Evolutionary conservation across 2,113 vertebrate species (phyloP).

Genomic region (Capricornis sumatraensis): DNA sequence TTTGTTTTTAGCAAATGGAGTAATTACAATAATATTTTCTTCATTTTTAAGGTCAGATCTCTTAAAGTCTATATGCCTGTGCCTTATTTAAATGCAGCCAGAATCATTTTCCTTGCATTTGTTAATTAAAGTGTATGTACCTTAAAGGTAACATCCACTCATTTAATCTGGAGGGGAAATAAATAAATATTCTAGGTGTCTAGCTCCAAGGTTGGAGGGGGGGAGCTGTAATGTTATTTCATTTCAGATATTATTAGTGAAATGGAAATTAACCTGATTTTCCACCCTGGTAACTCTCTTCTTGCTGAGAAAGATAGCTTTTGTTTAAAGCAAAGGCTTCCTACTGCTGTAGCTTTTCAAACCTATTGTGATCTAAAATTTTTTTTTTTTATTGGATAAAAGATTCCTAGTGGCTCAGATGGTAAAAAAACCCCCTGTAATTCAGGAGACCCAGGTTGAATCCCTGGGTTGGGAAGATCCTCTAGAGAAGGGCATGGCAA

Average conservation of each 20-base stretch:
- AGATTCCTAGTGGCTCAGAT: background rate
- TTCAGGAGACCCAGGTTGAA: background rate
- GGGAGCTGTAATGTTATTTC: slow-evolving; percentile 7
- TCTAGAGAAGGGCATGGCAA: background rate
- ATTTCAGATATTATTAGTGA: slow-evolving; percentile 42
- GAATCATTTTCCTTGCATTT: slow-evolving; percentile 59
- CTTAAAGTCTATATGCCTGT: slow-evolving; percentile 45
- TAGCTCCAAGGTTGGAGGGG: background rate
- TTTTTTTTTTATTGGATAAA: background rate
- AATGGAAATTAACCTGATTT: slow-evolving; percentile 54
- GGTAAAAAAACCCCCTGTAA: background rate
- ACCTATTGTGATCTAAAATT: background rate
- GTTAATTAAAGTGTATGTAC: slow-evolving; percentile 69
- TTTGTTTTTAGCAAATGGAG: slow-evolving; percentile 74
- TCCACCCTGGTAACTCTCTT: background rate
- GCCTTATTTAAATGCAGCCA: slow-evolving; percentile 48
- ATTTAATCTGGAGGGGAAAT: slow-evolving; percentile 40
- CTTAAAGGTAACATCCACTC: slow-evolving; percentile 53
- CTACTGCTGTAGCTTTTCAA: background rate
- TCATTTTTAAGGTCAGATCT: slow-evolving; percentile 66
- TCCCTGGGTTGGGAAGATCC: background rate
- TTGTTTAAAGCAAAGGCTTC: slow-evolving; percentile 13
- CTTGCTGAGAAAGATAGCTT: slow-evolving; percentile 35
- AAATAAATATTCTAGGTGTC: slow-evolving; percentile 40
- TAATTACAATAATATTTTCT: slow-evolving; percentile 77